Percentiles rank a stretch among this genome's conserved stretches.
Conservation (phyloP, 2,113 vertebrate genomes). For the Neoarius graeffei region DNA sequence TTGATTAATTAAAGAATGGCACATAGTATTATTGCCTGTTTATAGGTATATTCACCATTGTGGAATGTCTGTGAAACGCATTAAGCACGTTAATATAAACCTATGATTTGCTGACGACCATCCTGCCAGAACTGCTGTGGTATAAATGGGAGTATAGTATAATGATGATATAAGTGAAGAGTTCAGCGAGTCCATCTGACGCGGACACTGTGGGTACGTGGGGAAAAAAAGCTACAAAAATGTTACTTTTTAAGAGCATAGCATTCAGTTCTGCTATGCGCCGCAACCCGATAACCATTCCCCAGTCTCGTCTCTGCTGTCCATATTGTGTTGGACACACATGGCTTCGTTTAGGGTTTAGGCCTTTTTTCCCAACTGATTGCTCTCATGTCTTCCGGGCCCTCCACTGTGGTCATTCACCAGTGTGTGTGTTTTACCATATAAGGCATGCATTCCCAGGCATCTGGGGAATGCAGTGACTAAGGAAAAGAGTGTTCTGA, state of each 20-base stretch:
- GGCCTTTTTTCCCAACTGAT: conserved; percentile 62
- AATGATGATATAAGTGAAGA: not conserved
- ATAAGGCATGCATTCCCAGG: conserved; percentile 65
- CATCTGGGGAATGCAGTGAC: conserved; percentile 63
- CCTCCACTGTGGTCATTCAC: conserved; percentile 62
- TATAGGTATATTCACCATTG: not conserved
- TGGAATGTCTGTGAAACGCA: not conserved
- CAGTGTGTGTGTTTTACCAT: conserved; percentile 70
- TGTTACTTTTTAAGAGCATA: not conserved
- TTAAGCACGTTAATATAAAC: not conserved
- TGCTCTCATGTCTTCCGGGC: conserved; percentile 58
- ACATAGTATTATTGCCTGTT: not conserved
- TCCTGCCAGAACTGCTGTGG: not conserved
- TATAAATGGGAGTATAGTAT: not conserved
- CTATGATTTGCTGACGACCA: not conserved
- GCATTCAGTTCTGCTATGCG: conserved; percentile 13
- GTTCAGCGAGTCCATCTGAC: not conserved
- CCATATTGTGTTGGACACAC: conserved; percentile 62
- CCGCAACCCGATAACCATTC: not conserved
- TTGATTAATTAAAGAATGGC: not conserved
- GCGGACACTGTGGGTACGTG: not conserved
- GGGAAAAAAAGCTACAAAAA: not conserved
- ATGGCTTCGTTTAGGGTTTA: conserved; percentile 75
- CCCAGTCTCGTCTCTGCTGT: not conserved
- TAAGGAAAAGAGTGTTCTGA: conserved; percentile 63